Evolutionary conservation across 2,797 vertebrate species (phyloP).

Genomic region (Pangasius mekongensis): DNA sequence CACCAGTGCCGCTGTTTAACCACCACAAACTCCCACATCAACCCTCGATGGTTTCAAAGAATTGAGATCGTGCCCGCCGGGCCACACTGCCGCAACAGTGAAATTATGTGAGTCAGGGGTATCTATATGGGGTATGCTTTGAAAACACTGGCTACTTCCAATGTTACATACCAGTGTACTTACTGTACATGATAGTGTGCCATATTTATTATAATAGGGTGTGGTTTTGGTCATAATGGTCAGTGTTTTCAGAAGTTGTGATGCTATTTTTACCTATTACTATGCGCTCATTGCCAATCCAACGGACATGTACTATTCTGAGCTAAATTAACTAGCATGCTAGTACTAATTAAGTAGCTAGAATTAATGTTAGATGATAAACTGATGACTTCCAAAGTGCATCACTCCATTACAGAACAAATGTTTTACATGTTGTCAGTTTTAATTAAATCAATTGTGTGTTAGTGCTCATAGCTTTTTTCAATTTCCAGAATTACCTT

Average conservation of each 20-base stretch:
- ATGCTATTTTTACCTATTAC: neutral
- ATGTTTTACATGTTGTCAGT: neutral
- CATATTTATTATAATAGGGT: neutral
- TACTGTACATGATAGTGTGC: neutral
- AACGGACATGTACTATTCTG: neutral
- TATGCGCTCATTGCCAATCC: rapidly evolving
- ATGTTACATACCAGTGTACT: neutral
- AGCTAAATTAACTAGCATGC: neutral
- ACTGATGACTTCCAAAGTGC: neutral
- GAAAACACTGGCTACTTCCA: neutral
- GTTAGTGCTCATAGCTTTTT: neutral
- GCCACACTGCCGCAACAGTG: slow-evolving; percentile 57
- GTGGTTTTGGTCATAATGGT: neutral
- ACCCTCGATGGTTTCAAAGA: neutral
- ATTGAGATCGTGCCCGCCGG: slow-evolving; percentile 59
- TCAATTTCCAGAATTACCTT: slow-evolving; percentile 57
- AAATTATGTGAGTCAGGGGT: slow-evolving; percentile 65
- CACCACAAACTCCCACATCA: rapidly evolving
- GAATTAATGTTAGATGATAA: neutral
- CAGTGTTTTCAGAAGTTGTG: neutral
- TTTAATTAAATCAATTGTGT: neutral
- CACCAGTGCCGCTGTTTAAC: slow-evolving; percentile 31
- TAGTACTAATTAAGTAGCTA: neutral
- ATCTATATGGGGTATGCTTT: neutral
- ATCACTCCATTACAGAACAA: neutral